Evolutionary conservation across 2,888 invertebrate species (phyloP).

Genomic region (Lasiommata megera): DNA sequence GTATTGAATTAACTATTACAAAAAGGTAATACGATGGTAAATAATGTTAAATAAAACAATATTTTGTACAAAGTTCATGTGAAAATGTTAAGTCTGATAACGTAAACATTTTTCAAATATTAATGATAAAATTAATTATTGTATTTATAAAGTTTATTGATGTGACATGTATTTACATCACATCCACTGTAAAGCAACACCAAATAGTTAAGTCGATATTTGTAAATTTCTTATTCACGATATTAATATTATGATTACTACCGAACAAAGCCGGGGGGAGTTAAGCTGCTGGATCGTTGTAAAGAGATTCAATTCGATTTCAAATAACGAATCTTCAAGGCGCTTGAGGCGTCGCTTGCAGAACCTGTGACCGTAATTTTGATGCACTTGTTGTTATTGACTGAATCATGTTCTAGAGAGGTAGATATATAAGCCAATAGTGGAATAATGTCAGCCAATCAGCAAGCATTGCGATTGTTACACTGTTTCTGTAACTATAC

Average conservation of each 20-base stretch:
- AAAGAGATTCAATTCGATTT: too few species aligned
- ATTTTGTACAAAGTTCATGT: constrained; percentile 68
- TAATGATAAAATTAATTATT: constrained; percentile 40
- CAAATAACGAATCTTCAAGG: too few species aligned
- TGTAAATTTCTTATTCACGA: constrained; percentile 42
- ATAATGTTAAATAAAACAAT: constrained; percentile 45
- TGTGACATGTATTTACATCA: constrained; percentile 51
- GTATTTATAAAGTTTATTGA: constrained; percentile 51
- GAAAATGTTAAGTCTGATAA: constrained; percentile 72
- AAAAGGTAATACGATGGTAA: constrained; percentile 23
- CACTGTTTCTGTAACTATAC: too few species aligned
- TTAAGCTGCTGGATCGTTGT: too few species aligned
- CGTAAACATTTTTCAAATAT: constrained; percentile 58
- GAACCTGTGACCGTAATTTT: too few species aligned
- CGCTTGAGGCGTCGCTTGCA: too few species aligned
- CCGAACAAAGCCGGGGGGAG: background rate
- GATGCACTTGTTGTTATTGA: too few species aligned
- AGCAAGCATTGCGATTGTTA: too few species aligned
- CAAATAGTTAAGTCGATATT: constrained; percentile 66
- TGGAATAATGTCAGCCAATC: too few species aligned
- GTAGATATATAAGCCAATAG: too few species aligned
- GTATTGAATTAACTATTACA: constrained; percentile 39
- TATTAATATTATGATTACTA: constrained; percentile 17
- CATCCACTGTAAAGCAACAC: constrained; percentile 74
- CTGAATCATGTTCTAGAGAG: too few species aligned